phyloP scores from a whole-genome alignment of 2,888 invertebrate genomes.

The Odontomyia ornata region DNA sequence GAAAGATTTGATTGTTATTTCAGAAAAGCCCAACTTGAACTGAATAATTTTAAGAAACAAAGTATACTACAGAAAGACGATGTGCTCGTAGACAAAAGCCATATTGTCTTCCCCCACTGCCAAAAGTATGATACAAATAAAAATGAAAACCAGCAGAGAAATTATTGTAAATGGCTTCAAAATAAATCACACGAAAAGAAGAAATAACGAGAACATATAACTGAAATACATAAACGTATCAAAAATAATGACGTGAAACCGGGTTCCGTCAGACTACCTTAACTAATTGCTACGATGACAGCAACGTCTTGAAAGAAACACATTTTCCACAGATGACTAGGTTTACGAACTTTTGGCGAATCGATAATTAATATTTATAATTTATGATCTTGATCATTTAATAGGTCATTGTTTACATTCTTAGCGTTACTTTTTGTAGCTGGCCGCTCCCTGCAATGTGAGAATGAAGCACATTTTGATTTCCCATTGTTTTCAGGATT shows the following conservation, averaged over 20 bases:
- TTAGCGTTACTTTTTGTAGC: too few relatives aligned
- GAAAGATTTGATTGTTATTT: neutral
- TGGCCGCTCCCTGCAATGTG: neutral
- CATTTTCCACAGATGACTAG: slow-evolving; percentile 47
- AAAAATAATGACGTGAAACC: slow-evolving; percentile 11
- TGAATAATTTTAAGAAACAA: neutral
- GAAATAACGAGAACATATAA: neutral
- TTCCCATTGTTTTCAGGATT: neutral
- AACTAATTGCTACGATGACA: slow-evolving; percentile 24
- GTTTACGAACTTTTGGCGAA: slow-evolving; percentile 16
- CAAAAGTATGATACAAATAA: slow-evolving; percentile 24
- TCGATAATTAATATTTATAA: slow-evolving; percentile 4
- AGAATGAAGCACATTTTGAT: slow-evolving; percentile 11
- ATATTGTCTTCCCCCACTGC: slow-evolving; percentile 35
- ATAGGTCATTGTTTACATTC: slow-evolving; percentile 18
- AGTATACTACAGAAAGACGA: slow-evolving; percentile 32
- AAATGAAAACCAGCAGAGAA: neutral
- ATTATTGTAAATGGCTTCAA: slow-evolving; percentile 20
- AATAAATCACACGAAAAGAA: slow-evolving; percentile 21
- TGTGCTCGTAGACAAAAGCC: slow-evolving; percentile 33
- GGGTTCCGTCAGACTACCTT: slow-evolving; percentile 26
- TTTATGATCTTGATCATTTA: slow-evolving; percentile 10
- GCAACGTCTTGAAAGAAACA: slow-evolving; percentile 26
- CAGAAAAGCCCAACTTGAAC: neutral
- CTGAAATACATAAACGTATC: slow-evolving; percentile 1